phyloP scores from a whole-genome alignment of 2,113 vertebrate species.

The Neolamprologus devosi region DNA sequence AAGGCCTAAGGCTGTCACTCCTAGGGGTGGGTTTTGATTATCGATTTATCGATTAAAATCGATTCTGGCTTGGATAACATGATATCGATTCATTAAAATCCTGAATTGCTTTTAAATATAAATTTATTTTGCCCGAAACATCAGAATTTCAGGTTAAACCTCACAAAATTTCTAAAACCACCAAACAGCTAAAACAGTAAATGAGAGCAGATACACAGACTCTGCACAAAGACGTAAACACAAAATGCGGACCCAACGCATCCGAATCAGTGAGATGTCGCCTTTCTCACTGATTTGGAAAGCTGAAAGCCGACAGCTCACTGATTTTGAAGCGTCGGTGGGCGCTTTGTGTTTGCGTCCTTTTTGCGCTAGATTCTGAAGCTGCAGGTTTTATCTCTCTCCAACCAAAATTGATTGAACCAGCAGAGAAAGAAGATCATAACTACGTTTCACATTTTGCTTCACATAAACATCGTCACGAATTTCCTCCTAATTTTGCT shows the following conservation, averaged over 20 bases:
- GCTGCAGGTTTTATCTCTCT: not conserved
- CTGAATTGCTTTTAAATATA: not conserved
- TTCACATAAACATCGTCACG: fast-evolving
- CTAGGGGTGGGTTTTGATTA: not conserved
- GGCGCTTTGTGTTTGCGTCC: not conserved
- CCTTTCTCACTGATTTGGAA: fast-evolving
- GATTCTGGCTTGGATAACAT: not conserved
- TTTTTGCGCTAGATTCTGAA: not conserved
- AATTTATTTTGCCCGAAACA: fast-evolving
- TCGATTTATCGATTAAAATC: not conserved
- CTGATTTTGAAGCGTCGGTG: not conserved
- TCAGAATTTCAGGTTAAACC: not conserved
- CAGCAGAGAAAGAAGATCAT: not conserved
- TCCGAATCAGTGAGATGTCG: not conserved
- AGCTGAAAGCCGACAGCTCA: not conserved
- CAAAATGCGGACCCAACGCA: not conserved
- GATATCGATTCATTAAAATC: not conserved
- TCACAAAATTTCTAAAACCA: not conserved
- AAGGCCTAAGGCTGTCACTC: fast-evolving
- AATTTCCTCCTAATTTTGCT: fast-evolving
- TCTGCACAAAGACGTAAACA: not conserved
- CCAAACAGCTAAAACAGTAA: not conserved
- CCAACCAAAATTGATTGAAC: not conserved
- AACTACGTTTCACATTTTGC: not conserved
- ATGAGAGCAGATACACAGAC: fast-evolving